Evolutionary conservation across 2,888 invertebrate genomes (phyloP).

Genomic region (Caenorhabditis drosophilae): DNA sequence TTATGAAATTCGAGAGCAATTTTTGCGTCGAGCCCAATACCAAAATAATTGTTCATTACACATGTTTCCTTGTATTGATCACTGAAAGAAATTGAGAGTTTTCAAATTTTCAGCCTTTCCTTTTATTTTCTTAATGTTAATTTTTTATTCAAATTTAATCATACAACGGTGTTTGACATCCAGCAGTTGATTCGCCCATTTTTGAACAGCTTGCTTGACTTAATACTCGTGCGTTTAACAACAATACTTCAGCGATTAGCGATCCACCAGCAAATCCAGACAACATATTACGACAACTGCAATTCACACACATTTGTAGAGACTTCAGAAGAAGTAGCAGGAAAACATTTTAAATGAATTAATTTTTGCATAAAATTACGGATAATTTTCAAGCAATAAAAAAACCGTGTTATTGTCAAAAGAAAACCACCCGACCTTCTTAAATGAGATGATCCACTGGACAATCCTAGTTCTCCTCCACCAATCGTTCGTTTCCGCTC

Average conservation of each 20-base stretch:
- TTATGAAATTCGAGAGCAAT: slow-evolving; percentile 95
- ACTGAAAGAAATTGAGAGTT: slow-evolving; percentile 69
- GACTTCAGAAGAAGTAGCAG: too few species aligned
- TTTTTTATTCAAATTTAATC: neutral
- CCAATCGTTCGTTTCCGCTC: slow-evolving; percentile 34
- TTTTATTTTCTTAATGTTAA: neutral
- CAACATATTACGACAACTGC: slow-evolving; percentile 45
- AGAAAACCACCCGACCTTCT: too few species aligned
- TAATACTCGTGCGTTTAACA: slow-evolving; percentile 93
- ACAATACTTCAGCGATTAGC: slow-evolving; percentile 89
- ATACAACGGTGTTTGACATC: slow-evolving; percentile 43
- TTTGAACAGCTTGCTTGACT: too few species aligned
- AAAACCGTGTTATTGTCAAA: too few species aligned
- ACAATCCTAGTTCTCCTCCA: too few species aligned
- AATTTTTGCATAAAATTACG: too few species aligned
- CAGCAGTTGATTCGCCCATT: slow-evolving; percentile 1
- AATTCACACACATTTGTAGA: slow-evolving; percentile 6
- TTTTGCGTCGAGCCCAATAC: slow-evolving; percentile 96
- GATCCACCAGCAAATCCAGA: slow-evolving; percentile 75
- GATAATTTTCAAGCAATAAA: too few species aligned
- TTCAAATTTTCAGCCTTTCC: neutral
- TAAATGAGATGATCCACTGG: slow-evolving; percentile 25
- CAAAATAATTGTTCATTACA: slow-evolving; percentile 98
- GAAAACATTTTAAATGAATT: too few species aligned
- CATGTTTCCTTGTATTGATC: slow-evolving; percentile 88